A percentile compares a stretch with the other conserved stretches of the same genome.
Conservation (phyloP, 1,140 invertebrate species). For the Hyles vespertilio region DNA sequence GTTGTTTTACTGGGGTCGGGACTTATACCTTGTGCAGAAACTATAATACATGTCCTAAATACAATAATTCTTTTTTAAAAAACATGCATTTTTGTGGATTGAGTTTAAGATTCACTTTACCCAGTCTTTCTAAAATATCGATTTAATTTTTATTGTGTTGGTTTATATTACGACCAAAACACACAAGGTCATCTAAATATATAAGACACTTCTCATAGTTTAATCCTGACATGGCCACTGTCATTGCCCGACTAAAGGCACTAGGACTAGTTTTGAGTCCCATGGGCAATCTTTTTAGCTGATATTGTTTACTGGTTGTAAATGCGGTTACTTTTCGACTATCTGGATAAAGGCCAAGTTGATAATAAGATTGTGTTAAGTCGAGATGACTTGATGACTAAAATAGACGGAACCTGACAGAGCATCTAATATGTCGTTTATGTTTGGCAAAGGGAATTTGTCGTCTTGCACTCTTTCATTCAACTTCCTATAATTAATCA, state of each 20-base stretch:
- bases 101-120: neutral
- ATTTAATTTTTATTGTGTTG: conserved; percentile 3
- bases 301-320: neutral
- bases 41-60: neutral
- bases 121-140: neutral
- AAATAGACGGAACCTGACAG: conserved; percentile 4
- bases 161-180: conserved; percentile 2
- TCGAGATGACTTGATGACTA: neutral
- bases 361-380: neutral
- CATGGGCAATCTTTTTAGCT: no score
- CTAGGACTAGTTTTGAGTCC: no score
- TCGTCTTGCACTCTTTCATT: conserved; percentile 5
- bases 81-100: neutral
- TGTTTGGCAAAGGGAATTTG: conserved; percentile 2
- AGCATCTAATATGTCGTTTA: conserved; percentile 6
- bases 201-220: neutral
- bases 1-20: neutral
- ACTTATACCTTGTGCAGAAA: neutral
- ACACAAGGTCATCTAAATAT: conserved; percentile 5
- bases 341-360: no score
- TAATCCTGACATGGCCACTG: no score
- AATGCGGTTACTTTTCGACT: neutral
- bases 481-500: conserved; percentile 3
- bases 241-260: no score
- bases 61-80: neutral